Evolutionary conservation across 1,140 invertebrate genomes (phyloP).

Genomic region (Oscheius sp.): DNA sequence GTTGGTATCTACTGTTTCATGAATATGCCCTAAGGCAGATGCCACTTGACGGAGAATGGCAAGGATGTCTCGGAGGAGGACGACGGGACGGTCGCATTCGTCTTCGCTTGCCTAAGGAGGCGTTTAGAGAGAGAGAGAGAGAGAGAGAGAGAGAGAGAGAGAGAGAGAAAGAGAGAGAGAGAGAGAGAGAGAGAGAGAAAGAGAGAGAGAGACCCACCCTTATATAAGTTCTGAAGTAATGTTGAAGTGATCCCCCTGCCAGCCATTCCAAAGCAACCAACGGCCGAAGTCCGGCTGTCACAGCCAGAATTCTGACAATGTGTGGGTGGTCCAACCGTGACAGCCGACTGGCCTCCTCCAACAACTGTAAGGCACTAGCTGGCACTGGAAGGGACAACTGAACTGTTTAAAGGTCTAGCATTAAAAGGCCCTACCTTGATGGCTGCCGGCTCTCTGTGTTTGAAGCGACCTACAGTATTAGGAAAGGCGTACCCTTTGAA

Average conservation of each 20-base stretch:
- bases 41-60: background rate
- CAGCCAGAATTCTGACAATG: slow-evolving; percentile 16
- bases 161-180: too few relatives aligned
- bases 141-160: too few relatives aligned
- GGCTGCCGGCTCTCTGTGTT: slow-evolving; percentile 9
- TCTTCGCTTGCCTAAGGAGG: background rate
- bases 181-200: too few relatives aligned
- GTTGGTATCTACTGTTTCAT: background rate
- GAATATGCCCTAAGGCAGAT: slow-evolving; percentile 14
- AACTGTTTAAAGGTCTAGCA: background rate
- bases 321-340: slow-evolving; percentile 23
- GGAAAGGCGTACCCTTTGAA: slow-evolving; percentile 17
- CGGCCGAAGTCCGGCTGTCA: slow-evolving; percentile 16
- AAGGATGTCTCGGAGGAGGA: background rate
- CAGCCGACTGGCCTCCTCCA: slow-evolving; percentile 26
- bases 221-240: slow-evolving; percentile 16
- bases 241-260: slow-evolving; percentile 8
- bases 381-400: slow-evolving; percentile 11
- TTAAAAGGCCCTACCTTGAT: background rate
- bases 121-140: background rate
- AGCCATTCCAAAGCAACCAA: slow-evolving; percentile 28
- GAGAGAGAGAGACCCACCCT: background rate
- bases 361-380: background rate
- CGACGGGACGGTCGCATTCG: background rate
- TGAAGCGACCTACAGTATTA: slow-evolving; percentile 11